phyloP scores from a whole-genome alignment of 1,140 invertebrate genomes.

The Homalodisca vitripennis region DNA sequence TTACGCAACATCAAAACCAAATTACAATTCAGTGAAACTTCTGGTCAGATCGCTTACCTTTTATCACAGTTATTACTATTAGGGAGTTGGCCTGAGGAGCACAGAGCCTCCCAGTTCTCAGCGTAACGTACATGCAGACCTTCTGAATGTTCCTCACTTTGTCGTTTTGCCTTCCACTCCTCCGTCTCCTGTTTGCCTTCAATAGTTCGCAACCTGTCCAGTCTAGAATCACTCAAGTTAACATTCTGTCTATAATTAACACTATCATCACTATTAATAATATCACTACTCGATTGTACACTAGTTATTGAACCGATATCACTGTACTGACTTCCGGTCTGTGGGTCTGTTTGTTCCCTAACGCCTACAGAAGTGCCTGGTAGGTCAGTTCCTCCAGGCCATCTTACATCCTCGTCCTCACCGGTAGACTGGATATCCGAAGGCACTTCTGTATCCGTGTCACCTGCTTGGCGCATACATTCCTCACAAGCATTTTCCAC shows the following conservation, averaged over 20 bases:
- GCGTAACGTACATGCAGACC: conserved; percentile 33
- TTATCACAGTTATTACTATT: conserved; percentile 13
- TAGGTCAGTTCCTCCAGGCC: background rate
- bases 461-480: background rate
- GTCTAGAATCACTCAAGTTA: conserved; percentile 15
- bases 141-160: conserved; percentile 14
- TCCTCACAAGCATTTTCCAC: conserved; percentile 16
- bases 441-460: background rate
- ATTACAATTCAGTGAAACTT: too few species aligned
- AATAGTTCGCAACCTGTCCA: background rate
- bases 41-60: conserved; percentile 1
- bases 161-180: conserved; percentile 1
- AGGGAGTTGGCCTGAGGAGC: conserved; percentile 18
- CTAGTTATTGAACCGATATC: background rate
- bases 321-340: background rate
- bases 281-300: background rate
- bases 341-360: background rate
- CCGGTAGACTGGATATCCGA: background rate
- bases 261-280: conserved; percentile 19
- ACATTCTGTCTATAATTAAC: conserved; percentile 3
- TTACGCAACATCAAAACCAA: too few species aligned
- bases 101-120: conserved; percentile 33
- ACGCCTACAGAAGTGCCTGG: background rate
- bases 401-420: conserved; percentile 9
- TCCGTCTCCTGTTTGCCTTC: background rate